Percentiles rank a stretch among this genome's conserved stretches.
phyloP scores from a whole-genome alignment of 2,113 vertebrate species.

The Cebus imitator region DNA sequence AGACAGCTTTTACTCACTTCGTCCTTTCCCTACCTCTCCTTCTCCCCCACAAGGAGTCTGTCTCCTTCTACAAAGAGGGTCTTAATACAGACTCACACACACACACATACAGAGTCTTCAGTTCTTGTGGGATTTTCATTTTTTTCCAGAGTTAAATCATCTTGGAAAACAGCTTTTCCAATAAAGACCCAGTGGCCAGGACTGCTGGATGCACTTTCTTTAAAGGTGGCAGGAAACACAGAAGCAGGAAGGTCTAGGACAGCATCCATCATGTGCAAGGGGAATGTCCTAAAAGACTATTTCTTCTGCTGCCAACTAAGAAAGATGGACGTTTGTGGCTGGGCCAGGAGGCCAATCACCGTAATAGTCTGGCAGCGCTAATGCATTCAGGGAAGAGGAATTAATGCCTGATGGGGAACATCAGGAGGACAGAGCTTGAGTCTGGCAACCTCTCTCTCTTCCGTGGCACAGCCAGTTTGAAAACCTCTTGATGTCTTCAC shows the following conservation, averaged over 20 bases:
- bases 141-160: not conserved
- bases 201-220: not conserved
- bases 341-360: rapidly evolving
- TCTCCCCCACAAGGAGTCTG: not conserved
- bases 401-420: not conserved
- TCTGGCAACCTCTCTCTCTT: not conserved
- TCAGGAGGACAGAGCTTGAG: not conserved
- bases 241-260: not conserved
- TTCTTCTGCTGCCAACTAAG: not conserved
- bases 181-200: not conserved
- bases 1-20: not conserved
- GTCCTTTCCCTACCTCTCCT: not conserved
- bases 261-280: not conserved
- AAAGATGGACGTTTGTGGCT: not conserved
- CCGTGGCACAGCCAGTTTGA: not conserved
- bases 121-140: not conserved
- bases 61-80: not conserved
- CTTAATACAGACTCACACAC: not conserved
- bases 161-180: slow-evolving; percentile 17
- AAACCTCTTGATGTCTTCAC: slow-evolving; percentile 49
- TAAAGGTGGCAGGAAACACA: not conserved
- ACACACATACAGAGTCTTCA: not conserved
- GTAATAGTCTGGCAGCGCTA: too few relatives aligned
- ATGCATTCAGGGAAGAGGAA: not conserved
- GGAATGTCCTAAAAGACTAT: not conserved